Evolutionary conservation across 37 sponge, comb jelly and placozoan genomes (phyloP).

Genomic region (Diacarnus erythraeanus): DNA sequence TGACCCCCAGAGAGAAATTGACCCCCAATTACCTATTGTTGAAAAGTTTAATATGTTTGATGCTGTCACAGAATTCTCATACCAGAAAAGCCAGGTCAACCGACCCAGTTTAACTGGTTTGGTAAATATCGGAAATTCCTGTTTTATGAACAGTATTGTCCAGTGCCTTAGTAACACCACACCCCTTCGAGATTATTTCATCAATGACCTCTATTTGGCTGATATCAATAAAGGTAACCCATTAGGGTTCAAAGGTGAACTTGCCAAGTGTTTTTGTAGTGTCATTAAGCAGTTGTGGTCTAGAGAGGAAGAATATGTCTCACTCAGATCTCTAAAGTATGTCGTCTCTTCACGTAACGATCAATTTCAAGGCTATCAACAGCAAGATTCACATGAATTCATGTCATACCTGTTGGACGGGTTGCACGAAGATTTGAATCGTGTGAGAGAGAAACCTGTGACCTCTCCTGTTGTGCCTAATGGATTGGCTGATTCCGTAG

Average conservation of each 20-base stretch:
- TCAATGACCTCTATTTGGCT: conserved; percentile 30
- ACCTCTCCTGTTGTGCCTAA: conserved; percentile 62
- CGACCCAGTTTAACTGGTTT: conserved; percentile 58
- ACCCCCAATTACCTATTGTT: too few relatives aligned
- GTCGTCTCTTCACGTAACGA: conserved; percentile 37
- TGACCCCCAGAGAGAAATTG: too few relatives aligned
- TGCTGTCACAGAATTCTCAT: conserved; percentile 3
- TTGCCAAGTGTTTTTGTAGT: conserved; percentile 54
- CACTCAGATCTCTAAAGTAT: conserved; percentile 26
- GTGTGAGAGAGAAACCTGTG: conserved; percentile 68
- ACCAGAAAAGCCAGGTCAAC: conserved; percentile 2
- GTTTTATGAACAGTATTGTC: conserved; percentile 76
- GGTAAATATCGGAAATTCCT: conserved; percentile 73
- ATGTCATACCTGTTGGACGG: conserved; percentile 86
- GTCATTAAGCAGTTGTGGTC: conserved; percentile 68
- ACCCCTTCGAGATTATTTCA: conserved; percentile 53
- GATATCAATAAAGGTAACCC: conserved; percentile 76
- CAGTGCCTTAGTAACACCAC: conserved; percentile 67
- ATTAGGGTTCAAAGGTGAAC: conserved; percentile 73
- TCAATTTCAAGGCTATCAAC: conserved; percentile 63
- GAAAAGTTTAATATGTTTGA: neutral
- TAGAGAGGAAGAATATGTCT: conserved; percentile 40
- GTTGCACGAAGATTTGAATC: conserved; percentile 91
- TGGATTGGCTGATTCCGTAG: conserved; percentile 44
- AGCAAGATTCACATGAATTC: conserved; percentile 94